Base-by-base conservation (phyloP, 1,140 invertebrate species). In the Temnothorax curvispinosus region DNA sequence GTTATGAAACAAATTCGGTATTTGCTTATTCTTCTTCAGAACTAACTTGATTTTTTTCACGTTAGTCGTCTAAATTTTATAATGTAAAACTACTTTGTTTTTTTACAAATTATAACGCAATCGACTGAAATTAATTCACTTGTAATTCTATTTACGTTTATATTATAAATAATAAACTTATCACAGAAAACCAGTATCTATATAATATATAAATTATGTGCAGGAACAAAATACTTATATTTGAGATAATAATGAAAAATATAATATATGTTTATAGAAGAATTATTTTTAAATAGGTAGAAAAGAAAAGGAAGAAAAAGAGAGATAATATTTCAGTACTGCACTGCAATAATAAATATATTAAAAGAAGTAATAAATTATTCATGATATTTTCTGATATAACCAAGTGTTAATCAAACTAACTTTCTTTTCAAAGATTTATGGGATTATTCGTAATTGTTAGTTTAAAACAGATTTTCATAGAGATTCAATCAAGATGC, bases 11-110 rank as follows among this genome's bases (percentile, higher is more conserved):
- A 90, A 47, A 11, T 47, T 47, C 9, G 38, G 88, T 89, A 94
- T 76, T 90, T 93, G 38, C 91, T 84, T 64, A 75, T 65, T 11
- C 15, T 86, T 69, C 44, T 76, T 62, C 89, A 86, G 77, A 64
- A 85, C 89, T 87, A 93, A 92, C 92, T 1, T 65, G 64, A 18
- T 64, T 35, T 64, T 5, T 38, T 7, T 15, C 18, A n/a, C 9
- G 18, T 6, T 21, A 65, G 2, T 32, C 0, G 13, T 47, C 21
- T 69, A 44, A 71, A 27, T 27, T 27, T 27, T 27, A 27, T 3
- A 32, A 9, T 71, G 15, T 21, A 27, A 47, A 15, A 32, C 6
- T 50, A 27, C 6, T 52, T 52, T 8, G 3, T 50, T 32, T 5
- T 72, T 32, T 3, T 32, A 32, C 1, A 18, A 15, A 27, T 5